Base-by-base conservation (phyloP, 92 coral and sea anemone genomes). In the Phenganax stokvisi region DNA sequence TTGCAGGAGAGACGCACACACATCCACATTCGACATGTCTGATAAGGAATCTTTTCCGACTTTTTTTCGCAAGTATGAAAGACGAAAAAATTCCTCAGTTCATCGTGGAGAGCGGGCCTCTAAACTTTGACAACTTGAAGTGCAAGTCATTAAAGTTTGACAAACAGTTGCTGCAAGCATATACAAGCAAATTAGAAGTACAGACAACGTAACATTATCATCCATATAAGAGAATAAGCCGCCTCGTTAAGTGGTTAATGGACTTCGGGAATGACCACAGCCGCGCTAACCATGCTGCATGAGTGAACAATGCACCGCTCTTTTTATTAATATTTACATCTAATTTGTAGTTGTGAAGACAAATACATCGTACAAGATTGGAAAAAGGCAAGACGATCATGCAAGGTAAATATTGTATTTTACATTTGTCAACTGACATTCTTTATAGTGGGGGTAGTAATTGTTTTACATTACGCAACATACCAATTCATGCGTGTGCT, bases 171-270 rank as follows among this genome's bases (percentile, higher is more conserved):
- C 70, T 28, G 31, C 30, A 64, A 20, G 10, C 30, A 12, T 12
- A 28, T 20, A 64, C 8, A 64, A 6, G 9, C 0, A 64, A 64
- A 20, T 37, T 37, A 37, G 47, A 37, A 37, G 47, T 37, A 37
- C 47, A 20, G 37, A 7, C 9, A 37, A 0, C 12, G 73, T 68
- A 68, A 68, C 11, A n/a, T 62, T 62, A 64, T 28, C 20, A 28
- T 64, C 70, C 47, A 64, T 30, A 64, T 64, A 20, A n/a, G 37
- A 64, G 47, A 37, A 37, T 37, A 15, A 64, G 70, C 70, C 70
- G 70, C 70, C 27, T 64, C 1, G 12, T 64, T 59, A 64, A 64
- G 70, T 64, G 70, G 12, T 64, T 64, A 64, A 64, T 64, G 70
- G 70, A 37, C 70, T 12, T 64, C 47, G 8, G 70, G 65, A 13